These are phyloP conservation scores for Rhorus exstirpatorius DNA, from an alignment of 2,888 invertebrate genomes.

Conservation along the genomic window DNA sequence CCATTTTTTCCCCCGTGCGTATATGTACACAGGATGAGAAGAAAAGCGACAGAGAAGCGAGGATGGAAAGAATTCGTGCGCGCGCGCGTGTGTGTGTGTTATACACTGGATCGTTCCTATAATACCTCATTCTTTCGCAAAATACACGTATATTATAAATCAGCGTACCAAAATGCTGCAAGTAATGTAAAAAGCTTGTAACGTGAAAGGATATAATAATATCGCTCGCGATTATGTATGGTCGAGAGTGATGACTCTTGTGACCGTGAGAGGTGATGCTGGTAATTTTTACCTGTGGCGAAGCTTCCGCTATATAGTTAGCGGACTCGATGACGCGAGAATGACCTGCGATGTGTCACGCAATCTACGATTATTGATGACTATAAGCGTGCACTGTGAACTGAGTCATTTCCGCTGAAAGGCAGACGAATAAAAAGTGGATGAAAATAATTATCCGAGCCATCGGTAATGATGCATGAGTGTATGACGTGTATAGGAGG, in stretches of 20 bases:
- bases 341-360: constrained; percentile 24
- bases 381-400: constrained; percentile 71
- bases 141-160: constrained; percentile 29
- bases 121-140: background rate
- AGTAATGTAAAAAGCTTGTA: constrained; percentile 12
- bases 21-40: background rate
- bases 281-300: constrained; percentile 20
- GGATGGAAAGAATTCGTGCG: background rate
- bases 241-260: constrained; percentile 15
- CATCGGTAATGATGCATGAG: constrained; percentile 19
- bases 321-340: constrained; percentile 22
- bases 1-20: too few relatives aligned
- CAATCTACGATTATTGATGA: constrained; percentile 52
- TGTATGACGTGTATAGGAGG: constrained; percentile 18
- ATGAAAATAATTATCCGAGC: constrained; percentile 13
- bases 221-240: background rate
- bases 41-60: background rate
- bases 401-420: constrained; percentile 71
- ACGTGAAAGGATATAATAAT: background rate
- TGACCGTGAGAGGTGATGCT: background rate
- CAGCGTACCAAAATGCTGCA: background rate
- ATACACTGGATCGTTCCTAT: background rate
- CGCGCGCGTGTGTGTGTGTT: background rate
- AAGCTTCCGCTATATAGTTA: constrained; percentile 19
- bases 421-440: constrained; percentile 10